Conservation (phyloP, 92 coral and sea anemone species). For the Parazoanthus darwini region DNA sequence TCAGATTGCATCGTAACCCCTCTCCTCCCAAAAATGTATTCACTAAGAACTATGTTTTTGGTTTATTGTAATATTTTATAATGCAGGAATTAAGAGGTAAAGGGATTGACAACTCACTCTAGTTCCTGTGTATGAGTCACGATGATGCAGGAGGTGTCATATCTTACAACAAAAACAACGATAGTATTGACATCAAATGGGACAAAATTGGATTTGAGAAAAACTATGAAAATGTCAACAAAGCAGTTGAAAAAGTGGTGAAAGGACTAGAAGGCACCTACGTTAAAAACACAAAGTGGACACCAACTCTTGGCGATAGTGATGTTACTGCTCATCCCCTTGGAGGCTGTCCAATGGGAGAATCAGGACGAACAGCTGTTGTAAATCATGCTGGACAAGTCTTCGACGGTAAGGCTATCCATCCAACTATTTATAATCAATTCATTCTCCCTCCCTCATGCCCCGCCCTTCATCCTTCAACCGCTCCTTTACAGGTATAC, state of each 20-base stretch:
- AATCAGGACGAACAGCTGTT: conserved; percentile 51
- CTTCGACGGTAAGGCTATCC: conserved; percentile 52
- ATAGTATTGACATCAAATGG: conserved; percentile 50
- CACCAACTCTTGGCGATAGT: conserved; percentile 6
- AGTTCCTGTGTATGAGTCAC: conserved; percentile 59
- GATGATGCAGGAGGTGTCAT: conserved; percentile 53
- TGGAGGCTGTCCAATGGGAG: conserved; percentile 68
- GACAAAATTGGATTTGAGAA: conserved; percentile 44
- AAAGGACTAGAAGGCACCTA: conserved; percentile 39
- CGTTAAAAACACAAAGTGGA: conserved; percentile 55
- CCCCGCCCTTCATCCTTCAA: no score
- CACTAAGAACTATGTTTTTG: no score
- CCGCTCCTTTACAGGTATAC: no score
- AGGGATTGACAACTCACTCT: conserved; percentile 44
- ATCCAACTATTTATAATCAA: no score
- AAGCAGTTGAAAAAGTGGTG: conserved; percentile 28
- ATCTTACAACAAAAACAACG: conserved; percentile 9
- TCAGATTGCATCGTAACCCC: no score
- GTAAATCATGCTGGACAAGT: conserved; percentile 69
- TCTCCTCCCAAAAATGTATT: no score
- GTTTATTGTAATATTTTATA: neutral
- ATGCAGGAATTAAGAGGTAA: conserved; percentile 37
- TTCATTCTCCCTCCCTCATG: no score
- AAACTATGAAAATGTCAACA: conserved; percentile 43
- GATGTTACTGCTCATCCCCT: conserved; percentile 52